Percentiles rank a stretch among this genome's conserved stretches.
Conservation (phyloP, 2,797 vertebrate genomes). For the Galagoides demidoff region DNA sequence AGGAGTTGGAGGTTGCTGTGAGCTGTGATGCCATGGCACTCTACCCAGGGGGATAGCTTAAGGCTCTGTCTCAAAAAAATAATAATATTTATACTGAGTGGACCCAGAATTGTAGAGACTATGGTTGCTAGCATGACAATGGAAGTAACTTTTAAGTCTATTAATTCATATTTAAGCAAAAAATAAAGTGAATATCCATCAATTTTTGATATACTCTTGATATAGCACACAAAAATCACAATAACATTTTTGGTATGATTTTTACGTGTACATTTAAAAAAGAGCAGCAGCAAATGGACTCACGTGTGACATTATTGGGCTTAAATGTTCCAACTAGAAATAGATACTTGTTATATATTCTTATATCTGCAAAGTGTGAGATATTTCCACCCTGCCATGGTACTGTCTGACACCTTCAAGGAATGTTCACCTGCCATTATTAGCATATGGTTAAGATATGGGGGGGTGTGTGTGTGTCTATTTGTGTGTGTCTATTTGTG, state of each 20-base stretch:
- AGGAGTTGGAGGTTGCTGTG: too few relatives aligned
- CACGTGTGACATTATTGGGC: neutral
- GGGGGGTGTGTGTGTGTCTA: too few relatives aligned
- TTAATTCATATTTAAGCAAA: slow-evolving; percentile 46
- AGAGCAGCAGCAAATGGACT: neutral
- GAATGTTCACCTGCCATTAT: neutral
- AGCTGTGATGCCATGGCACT: too few relatives aligned
- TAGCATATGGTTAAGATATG: neutral
- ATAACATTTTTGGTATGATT: neutral
- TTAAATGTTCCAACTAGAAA: neutral
- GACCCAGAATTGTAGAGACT: neutral
- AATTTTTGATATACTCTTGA: neutral
- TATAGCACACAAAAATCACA: neutral
- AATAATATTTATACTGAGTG: neutral
- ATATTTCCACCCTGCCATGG: neutral
- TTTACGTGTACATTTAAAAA: neutral
- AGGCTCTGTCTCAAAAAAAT: too few relatives aligned
- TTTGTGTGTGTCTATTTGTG: neutral
- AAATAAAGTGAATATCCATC: neutral
- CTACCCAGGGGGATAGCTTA: too few relatives aligned
- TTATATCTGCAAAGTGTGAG: neutral
- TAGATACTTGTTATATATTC: neutral
- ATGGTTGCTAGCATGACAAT: neutral
- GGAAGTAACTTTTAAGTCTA: slow-evolving; percentile 9
- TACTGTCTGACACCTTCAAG: neutral